A percentile compares a stretch with the other conserved stretches of the same genome.
These are phyloP conservation scores for Corythoichthys intestinalis DNA, from an alignment of 2,113 vertebrate genomes.

Conservation along the genomic window DNA sequence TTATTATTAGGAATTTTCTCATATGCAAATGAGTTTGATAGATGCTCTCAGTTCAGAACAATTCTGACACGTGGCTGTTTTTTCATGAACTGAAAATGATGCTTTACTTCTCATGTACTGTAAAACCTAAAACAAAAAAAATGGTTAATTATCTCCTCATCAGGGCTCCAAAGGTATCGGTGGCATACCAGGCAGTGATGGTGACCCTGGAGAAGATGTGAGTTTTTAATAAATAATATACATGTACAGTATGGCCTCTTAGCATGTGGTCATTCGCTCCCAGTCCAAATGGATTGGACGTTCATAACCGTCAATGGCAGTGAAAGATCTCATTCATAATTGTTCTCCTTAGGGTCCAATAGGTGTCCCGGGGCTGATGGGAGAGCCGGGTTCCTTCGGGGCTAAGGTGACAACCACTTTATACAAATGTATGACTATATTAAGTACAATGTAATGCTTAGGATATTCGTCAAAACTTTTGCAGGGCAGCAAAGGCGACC, in stretches of 20 bases:
- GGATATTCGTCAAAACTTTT: neutral
- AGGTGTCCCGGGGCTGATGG: slow-evolving; percentile 54
- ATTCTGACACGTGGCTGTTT: neutral
- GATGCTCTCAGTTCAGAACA: neutral
- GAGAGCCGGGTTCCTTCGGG: slow-evolving; percentile 55
- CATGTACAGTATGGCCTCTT: neutral
- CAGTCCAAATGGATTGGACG: too few species aligned
- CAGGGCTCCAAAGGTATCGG: slow-evolving; percentile 44
- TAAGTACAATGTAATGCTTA: neutral
- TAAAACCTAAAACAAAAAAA: neutral
- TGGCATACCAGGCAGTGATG: slow-evolving; percentile 60
- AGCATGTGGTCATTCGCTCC: too few species aligned
- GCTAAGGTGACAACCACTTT: slow-evolving; percentile 55
- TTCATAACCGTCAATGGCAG: too few species aligned
- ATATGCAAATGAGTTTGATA: too few species aligned
- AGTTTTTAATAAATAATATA: slow-evolving; percentile 15
- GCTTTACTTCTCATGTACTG: neutral
- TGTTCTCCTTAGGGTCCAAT: slow-evolving; percentile 44
- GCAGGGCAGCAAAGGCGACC: slow-evolving; percentile 67
- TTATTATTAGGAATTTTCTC: too few species aligned
- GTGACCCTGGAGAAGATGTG: slow-evolving; percentile 66
- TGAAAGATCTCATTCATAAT: neutral
- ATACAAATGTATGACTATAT: neutral
- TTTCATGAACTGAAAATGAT: neutral
- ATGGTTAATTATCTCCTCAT: neutral